Evolutionary conservation across 2,888 invertebrate species (phyloP).

Genomic region (Drosophila phalerata): DNA sequence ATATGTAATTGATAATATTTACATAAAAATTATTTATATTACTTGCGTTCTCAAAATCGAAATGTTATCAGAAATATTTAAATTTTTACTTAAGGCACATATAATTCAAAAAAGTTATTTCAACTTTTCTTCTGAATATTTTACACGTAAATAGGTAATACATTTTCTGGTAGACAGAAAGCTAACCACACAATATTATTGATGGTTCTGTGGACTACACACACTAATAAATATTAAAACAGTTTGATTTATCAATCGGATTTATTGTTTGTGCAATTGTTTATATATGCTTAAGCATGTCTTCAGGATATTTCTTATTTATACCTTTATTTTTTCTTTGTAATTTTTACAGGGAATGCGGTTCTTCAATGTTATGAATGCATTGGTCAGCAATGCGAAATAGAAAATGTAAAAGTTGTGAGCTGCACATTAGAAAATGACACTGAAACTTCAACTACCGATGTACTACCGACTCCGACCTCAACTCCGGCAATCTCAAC

Average conservation of each 20-base stretch:
- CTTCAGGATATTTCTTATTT: background rate
- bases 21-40: background rate
- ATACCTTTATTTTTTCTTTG: background rate
- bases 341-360: constrained; percentile 35
- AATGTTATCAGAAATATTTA: background rate
- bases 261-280: constrained; percentile 23
- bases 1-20: background rate
- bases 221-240: background rate
- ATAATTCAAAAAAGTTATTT: background rate
- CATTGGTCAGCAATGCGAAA: constrained; percentile 66
- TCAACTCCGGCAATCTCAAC: background rate
- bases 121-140: background rate
- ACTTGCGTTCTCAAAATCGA: background rate
- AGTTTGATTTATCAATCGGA: constrained; percentile 45
- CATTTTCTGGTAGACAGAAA: background rate
- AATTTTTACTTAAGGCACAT: too few species aligned
- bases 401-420: constrained; percentile 16
- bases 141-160: background rate
- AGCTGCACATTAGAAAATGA: constrained; percentile 41
- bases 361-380: constrained; percentile 75
- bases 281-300: constrained; percentile 1
- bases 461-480: background rate
- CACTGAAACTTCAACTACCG: background rate
- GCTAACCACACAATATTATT: constrained; percentile 25
- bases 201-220: background rate